A percentile compares a stretch with the other conserved stretches of the same genome.
phyloP scores from a whole-genome alignment of 1,140 invertebrate genomes.

The Harlomillsia oculata region DNA sequence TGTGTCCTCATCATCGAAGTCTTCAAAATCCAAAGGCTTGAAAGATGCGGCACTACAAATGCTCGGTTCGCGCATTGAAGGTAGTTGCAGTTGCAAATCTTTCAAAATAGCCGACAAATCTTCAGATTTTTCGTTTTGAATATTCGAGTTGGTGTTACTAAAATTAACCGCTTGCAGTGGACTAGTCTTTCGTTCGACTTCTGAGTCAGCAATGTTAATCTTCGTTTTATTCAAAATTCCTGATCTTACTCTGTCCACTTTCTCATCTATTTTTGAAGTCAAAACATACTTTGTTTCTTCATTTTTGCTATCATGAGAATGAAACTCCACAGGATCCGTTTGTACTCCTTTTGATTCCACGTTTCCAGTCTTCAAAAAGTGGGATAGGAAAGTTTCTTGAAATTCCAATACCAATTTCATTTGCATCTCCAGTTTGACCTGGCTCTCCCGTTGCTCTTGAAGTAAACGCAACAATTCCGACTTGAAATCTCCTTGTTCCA shows the following conservation, averaged over 20 bases:
- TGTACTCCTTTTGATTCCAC: conserved; percentile 1
- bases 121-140: conserved; percentile 4
- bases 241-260: no score
- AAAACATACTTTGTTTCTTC: not conserved
- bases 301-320: not conserved
- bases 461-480: conserved; percentile 11
- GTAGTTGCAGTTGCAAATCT: conserved; percentile 25
- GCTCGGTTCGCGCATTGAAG: conserved; percentile 16
- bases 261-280: no score
- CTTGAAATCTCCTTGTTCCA: not conserved
- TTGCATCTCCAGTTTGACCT: conserved; percentile 9
- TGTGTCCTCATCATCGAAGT: conserved; percentile 21
- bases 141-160: not conserved
- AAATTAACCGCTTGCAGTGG: no score
- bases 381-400: conserved; percentile 17
- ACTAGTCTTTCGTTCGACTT: no score
- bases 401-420: conserved; percentile 14
- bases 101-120: conserved; percentile 24
- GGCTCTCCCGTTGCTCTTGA: conserved; percentile 5
- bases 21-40: conserved; percentile 12
- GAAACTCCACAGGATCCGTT: not conserved
- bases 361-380: not conserved
- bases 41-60: conserved; percentile 17
- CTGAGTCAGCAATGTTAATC: not conserved
- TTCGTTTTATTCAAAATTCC: no score